These are phyloP conservation scores for Australoheros scitulus DNA, from an alignment of 2,113 vertebrate species.

Conservation along the genomic window DNA sequence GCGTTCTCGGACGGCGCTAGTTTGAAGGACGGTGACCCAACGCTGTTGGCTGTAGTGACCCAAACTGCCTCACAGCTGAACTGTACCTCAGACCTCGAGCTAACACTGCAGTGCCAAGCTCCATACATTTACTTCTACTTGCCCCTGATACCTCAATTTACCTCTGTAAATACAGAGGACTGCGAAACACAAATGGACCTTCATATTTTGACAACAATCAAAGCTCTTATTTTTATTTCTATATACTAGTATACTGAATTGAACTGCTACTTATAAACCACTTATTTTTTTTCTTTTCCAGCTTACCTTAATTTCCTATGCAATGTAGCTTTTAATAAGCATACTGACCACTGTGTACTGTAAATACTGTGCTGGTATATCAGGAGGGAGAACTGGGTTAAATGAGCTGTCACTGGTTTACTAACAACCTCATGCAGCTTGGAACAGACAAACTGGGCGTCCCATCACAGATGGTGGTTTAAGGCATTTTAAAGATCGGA, in stretches of 20 bases:
- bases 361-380: slow-evolving; percentile 1
- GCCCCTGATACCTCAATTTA: slow-evolving; percentile 25
- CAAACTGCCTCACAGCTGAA: slow-evolving; percentile 1
- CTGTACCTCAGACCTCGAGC: neutral
- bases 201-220: neutral
- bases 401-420: neutral
- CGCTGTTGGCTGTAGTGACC: slow-evolving; percentile 49
- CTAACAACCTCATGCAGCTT: neutral
- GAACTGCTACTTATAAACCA: neutral
- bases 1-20: slow-evolving; percentile 75
- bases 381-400: neutral
- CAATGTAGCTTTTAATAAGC: slow-evolving; percentile 7
- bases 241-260: neutral
- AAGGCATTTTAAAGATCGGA: neutral
- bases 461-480: neutral
- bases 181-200: neutral
- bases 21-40: slow-evolving; percentile 69
- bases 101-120: slow-evolving; percentile 25
- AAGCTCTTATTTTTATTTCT: neutral
- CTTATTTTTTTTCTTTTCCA: neutral
- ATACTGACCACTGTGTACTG: neutral
- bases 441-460: neutral
- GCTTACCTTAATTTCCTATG: slow-evolving; percentile 18
- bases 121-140: neutral
- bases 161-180: neutral